Evolutionary conservation across 2,888 invertebrate species (phyloP), one percentile per base, ranked within the genome.

Genomic region (Mellilla xanthometata): DNA sequence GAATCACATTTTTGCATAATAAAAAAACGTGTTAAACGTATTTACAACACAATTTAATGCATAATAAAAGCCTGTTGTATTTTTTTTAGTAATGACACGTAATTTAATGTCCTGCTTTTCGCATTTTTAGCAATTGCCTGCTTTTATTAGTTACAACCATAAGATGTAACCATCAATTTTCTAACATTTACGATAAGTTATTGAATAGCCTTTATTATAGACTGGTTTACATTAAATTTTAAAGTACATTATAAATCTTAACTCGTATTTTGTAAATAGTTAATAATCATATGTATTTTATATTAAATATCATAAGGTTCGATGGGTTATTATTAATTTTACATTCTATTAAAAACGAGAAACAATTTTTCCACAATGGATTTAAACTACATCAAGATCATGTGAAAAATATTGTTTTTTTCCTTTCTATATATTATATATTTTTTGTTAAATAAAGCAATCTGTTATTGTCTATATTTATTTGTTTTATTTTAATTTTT

Each of bases 381-480:
- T 65, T 68, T 51, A 68, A 72, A 61, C 45, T 12, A 49, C 23
- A 50, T 72, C 75, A 76, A 59, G 68, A 72, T 77, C 76, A 79
- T 75, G 83, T 86, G 82, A 71, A 82, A 83, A 82, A 76, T 72
- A 56, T 80, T 81, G 84, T 87, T 87, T 88, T 78, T 75, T 71
- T 65, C 54, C 63, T 80, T 81, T 85, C 78, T 84, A 83, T 86
- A 88, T 87, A 85, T 85, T 86, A 86, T 88, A 87, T 88, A 87
- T 88, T 88, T 88, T 88, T 89, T 89, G 89, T 89, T 89, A 88
- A 88, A 89, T 89, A 89, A 89, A 89, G 85, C 86, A 88, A 87
- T 83, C 82, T 87, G 89, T 89, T 89, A 89, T 88, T 87, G 87
- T 88, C 86, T 80, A 83, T 73, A 49, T 67, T 83, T 41, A 86